A percentile compares a stretch with the other conserved stretches of the same genome.
phyloP scores from a whole-genome alignment of 2,888 invertebrate genomes.

The Metellina segmentata region DNA sequence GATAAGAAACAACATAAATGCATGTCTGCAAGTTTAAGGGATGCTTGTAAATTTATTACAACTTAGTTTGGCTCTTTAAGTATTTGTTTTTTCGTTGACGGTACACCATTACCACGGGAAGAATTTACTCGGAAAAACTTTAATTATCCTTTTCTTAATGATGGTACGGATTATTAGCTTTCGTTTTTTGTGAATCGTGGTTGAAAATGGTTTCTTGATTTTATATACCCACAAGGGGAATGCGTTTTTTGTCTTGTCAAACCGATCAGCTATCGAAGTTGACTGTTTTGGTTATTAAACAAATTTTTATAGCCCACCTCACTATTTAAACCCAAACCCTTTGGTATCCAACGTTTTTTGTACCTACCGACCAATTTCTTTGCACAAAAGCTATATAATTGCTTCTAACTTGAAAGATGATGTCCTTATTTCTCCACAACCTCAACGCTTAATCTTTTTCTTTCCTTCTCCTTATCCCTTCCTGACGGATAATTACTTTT shows the following conservation, averaged over 20 bases:
- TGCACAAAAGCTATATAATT: conserved; percentile 8
- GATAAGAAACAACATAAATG: too few species aligned
- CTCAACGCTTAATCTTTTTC: conserved; percentile 6
- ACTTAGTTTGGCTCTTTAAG: too few species aligned
- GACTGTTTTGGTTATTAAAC: too few species aligned
- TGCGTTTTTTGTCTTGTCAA: background rate
- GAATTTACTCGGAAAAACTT: background rate
- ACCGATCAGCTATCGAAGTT: background rate
- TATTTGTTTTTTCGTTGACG: too few species aligned
- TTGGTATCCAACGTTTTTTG: background rate
- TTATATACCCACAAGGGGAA: background rate
- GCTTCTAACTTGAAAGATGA: conserved; percentile 31
- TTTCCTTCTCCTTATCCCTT: conserved; percentile 1
- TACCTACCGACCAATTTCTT: background rate
- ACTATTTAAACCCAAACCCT: too few species aligned
- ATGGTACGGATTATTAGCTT: background rate
- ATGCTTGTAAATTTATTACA: too few species aligned
- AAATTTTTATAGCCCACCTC: too few species aligned
- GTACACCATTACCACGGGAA: background rate
- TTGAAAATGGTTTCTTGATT: background rate
- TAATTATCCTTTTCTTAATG: background rate
- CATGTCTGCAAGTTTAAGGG: too few species aligned
- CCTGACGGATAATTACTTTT: conserved; percentile 65
- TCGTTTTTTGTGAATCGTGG: background rate
- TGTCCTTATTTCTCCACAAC: conserved; percentile 22